phyloP scores from a whole-genome alignment of 1,140 invertebrate species.

The Leptopilina clavipes region DNA sequence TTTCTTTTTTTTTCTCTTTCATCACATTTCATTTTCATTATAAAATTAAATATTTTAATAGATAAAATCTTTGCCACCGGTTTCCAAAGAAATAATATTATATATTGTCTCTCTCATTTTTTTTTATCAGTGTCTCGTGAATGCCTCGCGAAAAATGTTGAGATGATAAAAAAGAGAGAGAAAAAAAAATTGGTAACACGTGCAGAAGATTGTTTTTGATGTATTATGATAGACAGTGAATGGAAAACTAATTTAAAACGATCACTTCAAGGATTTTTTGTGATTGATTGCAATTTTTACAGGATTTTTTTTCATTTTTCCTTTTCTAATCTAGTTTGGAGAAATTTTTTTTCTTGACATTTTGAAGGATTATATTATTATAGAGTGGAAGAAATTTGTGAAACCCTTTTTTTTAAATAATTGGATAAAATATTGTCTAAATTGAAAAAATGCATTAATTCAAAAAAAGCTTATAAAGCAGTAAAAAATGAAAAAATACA shows the following conservation, averaged over 20 bases:
- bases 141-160: neutral
- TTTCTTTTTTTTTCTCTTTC: neutral
- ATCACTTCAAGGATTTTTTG: neutral
- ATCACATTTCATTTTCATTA: too few species aligned
- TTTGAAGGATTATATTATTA: too few species aligned
- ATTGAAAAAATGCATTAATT: too few species aligned
- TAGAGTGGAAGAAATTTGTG: too few species aligned
- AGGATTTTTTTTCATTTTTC: neutral
- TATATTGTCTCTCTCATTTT: neutral
- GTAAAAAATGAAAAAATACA: too few species aligned
- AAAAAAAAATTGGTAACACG: neutral
- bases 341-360: too few species aligned
- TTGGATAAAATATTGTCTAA: too few species aligned
- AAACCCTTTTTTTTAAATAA: too few species aligned
- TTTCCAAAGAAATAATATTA: neutral
- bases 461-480: too few species aligned
- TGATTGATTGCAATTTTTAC: constrained; percentile 1
- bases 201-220: constrained; percentile 8
- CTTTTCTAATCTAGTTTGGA: neutral
- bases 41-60: neutral
- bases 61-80: neutral
- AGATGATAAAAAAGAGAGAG: neutral
- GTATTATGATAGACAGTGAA: constrained; percentile 12
- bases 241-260: neutral
- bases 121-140: neutral